A percentile compares a stretch with the other conserved stretches of the same genome.
Evolutionary conservation across 2,797 vertebrate genomes (phyloP).

Genomic region (Hybognathus amarus): DNA sequence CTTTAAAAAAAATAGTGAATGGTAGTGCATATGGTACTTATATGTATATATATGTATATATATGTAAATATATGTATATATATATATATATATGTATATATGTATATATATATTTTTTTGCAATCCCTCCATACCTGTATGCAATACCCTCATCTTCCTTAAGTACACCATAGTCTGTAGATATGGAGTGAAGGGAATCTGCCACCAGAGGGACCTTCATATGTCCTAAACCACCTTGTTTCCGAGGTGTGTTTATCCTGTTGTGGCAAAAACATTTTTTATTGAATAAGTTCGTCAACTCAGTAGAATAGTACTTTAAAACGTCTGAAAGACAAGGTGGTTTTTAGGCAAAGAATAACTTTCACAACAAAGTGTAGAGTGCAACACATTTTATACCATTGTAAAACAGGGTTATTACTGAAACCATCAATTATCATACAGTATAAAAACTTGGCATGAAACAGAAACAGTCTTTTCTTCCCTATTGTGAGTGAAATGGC

Average conservation of each 20-base stretch:
- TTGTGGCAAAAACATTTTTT: neutral
- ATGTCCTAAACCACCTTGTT: constrained; percentile 90
- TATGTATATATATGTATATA: too few species aligned
- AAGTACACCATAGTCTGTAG: constrained; percentile 90
- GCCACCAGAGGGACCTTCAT: constrained; percentile 95
- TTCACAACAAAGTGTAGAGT: neutral
- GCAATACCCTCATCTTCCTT: constrained; percentile 96
- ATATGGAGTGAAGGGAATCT: constrained; percentile 86
- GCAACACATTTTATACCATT: neutral
- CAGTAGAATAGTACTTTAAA: neutral
- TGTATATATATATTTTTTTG: too few species aligned
- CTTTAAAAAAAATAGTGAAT: neutral
- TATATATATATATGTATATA: too few species aligned
- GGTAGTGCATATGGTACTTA: neutral
- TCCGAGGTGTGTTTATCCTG: constrained; percentile 92
- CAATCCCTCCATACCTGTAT: constrained; percentile 82
- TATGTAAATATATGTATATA: too few species aligned
- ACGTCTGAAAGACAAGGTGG: neutral
- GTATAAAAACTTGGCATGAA: neutral
- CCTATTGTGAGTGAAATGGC: neutral
- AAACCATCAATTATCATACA: neutral
- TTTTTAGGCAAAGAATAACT: neutral
- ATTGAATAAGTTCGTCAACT: neutral
- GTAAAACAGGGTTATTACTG: neutral
- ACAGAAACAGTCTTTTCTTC: neutral